Base-by-base conservation (phyloP, 2,888 invertebrate species). In the Myopa testacea region DNA sequence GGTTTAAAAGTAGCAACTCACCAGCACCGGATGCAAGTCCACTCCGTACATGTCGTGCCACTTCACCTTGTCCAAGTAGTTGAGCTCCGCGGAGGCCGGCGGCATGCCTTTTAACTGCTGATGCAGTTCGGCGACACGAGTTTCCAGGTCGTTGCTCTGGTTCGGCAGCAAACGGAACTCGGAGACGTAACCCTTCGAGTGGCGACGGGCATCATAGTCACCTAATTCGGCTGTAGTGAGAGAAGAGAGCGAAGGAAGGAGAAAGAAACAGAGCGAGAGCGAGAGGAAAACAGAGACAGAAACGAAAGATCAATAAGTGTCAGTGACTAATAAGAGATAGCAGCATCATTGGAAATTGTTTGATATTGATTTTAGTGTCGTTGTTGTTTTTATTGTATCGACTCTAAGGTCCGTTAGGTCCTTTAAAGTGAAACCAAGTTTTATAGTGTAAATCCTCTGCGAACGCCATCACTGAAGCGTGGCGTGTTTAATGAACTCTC, bases 31-130 rank as follows among this genome's bases (percentile, higher is more conserved):
- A 91, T 98, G 98, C 84, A 98, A 92, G 91, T 98, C 98, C 71
- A 98, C 98, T 73, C 98, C 98, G 88, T 98, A 98, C 96, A 98
- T 97, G 89, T 98, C 98, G 86, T 98, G 92, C 98, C 98, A 98
- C 92, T 98, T 98, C 84, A 97, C 96, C 92, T 98, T 97, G 90
- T 98, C 98, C 89, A 98, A 92, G 91, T 96, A 98, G 91, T 95
- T 96, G 85, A 97, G 92, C 91, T 98, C 98, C 55, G 98, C 98
- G 83, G 95, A 94, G 76, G 97, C 95, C 79, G 98, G 98, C 80
- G 89, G 87, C 88, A 90, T 89, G 80, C 90, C 88, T 83, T 95
- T 93, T 78, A 98, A 91, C 82, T 95, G 94, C 89, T 95, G 94
- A 89, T 98, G 98, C 84, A 97, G 92, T 85, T 96, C 96, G 60